Evolutionary conservation across 2,113 vertebrate species (phyloP).

Genomic region (Macaca fascicularis): T2T-MFA8v1.1 NC_088380.1:27877501-27878000

Average conservation of each 20-base stretch:
- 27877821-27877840: not conserved
- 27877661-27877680: too few species aligned
- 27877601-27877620: not conserved
- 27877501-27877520: too few species aligned
- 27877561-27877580: not conserved
- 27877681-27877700: not conserved
- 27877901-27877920: not conserved
- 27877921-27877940: not conserved
- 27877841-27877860: not conserved
- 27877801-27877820: too few species aligned
- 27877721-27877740: not conserved
- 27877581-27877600: not conserved
- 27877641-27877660: not conserved
- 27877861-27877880: not conserved
- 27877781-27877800: not conserved
- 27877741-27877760: not conserved
- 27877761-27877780: not conserved
- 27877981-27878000: not conserved
- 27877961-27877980: not conserved
- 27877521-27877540: not conserved
- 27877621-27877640: not conserved
- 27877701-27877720: not conserved
- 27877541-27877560: not conserved
- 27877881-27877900: not conserved
- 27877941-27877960: not conserved